Percentiles rank a stretch among this genome's conserved stretches.
These are phyloP conservation scores for Watersipora subatra DNA, from an alignment of 1,140 invertebrate genomes.

Conservation along the genomic window DNA sequence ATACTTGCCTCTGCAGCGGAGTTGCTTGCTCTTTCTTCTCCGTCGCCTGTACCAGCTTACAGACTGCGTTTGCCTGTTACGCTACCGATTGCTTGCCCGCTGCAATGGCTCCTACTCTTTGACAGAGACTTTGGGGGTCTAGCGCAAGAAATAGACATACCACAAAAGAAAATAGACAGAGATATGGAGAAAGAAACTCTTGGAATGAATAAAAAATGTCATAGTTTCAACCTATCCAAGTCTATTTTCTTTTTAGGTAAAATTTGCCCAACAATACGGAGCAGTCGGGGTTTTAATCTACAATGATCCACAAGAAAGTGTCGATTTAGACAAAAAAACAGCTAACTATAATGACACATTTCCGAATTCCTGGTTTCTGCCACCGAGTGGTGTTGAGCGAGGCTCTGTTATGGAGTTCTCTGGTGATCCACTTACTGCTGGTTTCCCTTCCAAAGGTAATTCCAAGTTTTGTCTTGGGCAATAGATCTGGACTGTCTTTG, in stretches of 20 bases:
- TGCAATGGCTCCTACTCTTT: conserved; percentile 1
- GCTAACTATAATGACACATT: conserved; percentile 29
- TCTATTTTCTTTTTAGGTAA: no score
- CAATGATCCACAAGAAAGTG: conserved; percentile 41
- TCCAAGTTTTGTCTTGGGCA: not conserved
- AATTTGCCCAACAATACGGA: conserved; percentile 28
- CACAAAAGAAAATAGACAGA: no score
- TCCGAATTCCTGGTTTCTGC: conserved; percentile 42
- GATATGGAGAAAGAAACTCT: no score
- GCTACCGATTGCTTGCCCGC: conserved; percentile 11
- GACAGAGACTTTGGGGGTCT: no score
- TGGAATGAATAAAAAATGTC: not conserved
- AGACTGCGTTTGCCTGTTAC: conserved; percentile 33
- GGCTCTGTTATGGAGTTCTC: conserved; percentile 27
- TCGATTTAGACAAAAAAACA: conserved; percentile 25
- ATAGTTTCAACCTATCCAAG: no score
- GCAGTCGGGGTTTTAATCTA: conserved; percentile 41
- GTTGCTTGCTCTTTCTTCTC: conserved; percentile 20
- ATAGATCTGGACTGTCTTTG: no score
- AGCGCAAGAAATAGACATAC: no score
- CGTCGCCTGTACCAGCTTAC: conserved; percentile 33
- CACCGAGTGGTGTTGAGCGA: conserved; percentile 29
- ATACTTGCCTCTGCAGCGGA: no score
- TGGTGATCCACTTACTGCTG: conserved; percentile 41
- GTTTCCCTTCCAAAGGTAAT: conserved; percentile 29